Percentiles rank a stretch among this genome's conserved stretches.
Evolutionary conservation across 2,797 vertebrate genomes (phyloP).

Genomic region (Mormyrops attenuatus): DNA sequence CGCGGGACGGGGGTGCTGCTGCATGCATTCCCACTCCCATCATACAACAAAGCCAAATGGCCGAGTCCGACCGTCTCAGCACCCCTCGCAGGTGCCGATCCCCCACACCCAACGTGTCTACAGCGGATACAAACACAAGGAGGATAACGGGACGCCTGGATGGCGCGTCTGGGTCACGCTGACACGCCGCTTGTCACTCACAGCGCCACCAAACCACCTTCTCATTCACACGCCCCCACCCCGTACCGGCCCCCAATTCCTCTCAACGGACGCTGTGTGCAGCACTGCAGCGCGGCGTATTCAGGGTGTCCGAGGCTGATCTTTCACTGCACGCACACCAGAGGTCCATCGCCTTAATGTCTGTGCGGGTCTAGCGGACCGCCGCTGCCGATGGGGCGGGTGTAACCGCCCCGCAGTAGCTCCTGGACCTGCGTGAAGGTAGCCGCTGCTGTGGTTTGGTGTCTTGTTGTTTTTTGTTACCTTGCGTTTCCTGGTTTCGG

Average conservation of each 20-base stretch:
- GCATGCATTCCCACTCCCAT: neutral
- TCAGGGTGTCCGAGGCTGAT: neutral
- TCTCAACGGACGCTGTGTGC: neutral
- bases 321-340: neutral
- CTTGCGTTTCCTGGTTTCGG: constrained; percentile 92
- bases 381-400: neutral
- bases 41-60: neutral
- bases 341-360: neutral
- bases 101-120: neutral
- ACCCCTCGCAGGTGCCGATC: neutral
- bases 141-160: neutral
- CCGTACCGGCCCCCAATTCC: neutral
- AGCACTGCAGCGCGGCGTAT: neutral
- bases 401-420: neutral
- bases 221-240: neutral
- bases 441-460: neutral
- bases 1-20: neutral
- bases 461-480: constrained; percentile 48
- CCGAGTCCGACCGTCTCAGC: neutral
- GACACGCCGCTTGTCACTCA: neutral
- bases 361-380: neutral
- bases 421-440: neutral
- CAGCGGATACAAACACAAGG: neutral
- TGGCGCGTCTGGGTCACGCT: neutral
- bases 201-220: neutral